Percentiles rank a stretch among this genome's conserved stretches.
phyloP scores from a whole-genome alignment of 2,113 vertebrate genomes.

The Herpetotheres cachinnans region DNA sequence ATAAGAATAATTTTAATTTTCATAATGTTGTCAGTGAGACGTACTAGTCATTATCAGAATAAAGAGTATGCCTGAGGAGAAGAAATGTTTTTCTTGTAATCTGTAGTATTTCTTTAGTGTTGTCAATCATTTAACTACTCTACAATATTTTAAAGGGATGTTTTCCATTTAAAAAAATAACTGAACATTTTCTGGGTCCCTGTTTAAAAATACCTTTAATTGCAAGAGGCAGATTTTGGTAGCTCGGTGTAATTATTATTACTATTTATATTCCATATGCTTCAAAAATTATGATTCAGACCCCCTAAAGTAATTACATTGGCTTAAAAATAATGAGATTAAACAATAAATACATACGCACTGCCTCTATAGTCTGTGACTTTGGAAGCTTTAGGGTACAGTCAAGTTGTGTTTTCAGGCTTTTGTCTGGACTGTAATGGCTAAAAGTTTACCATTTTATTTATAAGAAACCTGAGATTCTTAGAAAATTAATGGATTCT shows the following conservation, averaged over 20 bases:
- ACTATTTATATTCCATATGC: neutral
- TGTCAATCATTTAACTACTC: neutral
- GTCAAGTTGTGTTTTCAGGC: neutral
- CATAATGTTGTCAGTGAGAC: neutral
- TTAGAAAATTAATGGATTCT: neutral
- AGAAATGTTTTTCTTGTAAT: neutral
- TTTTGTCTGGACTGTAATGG: neutral
- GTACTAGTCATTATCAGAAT: neutral
- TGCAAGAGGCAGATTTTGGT: neutral
- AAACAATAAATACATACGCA: neutral
- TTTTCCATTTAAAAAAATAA: neutral
- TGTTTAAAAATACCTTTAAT: neutral
- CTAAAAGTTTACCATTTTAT: slow-evolving; percentile 22
- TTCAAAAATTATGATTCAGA: neutral
- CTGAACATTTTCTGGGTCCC: neutral
- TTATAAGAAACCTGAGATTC: slow-evolving; percentile 24
- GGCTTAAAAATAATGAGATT: neutral
- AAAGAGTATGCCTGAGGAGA: neutral
- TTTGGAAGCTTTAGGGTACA: neutral
- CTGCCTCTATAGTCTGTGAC: neutral
- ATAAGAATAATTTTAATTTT: neutral
- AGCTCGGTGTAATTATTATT: neutral
- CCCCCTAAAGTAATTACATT: neutral
- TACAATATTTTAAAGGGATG: neutral
- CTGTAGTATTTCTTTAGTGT: neutral